Evolutionary conservation across 1,140 invertebrate genomes (phyloP).

Genomic region (Drosophila bocqueti): DNA sequence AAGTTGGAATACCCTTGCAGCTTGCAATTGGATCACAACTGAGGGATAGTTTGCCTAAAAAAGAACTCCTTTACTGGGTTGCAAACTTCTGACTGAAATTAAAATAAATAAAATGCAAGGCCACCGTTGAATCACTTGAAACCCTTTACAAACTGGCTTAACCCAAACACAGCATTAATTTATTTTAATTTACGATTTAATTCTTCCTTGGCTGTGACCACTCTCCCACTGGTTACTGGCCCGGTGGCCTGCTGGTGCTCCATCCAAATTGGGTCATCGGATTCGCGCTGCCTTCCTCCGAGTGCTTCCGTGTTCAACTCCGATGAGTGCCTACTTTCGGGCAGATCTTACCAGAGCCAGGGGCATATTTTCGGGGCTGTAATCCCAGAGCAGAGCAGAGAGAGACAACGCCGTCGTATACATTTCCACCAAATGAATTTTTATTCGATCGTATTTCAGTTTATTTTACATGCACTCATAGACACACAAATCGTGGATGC

Average conservation of each 20-base stretch:
- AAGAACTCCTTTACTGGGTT: too few relatives aligned
- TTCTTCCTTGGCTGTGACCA: slow-evolving; percentile 1
- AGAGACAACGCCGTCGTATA: slow-evolving; percentile 1
- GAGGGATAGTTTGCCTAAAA: too few relatives aligned
- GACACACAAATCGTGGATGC: slow-evolving; percentile 20
- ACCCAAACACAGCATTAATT: background rate
- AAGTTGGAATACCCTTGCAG: too few relatives aligned
- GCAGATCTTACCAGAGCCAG: background rate
- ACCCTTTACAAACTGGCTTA: background rate
- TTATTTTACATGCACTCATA: slow-evolving; percentile 44
- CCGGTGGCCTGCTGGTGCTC: background rate
- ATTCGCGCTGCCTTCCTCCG: slow-evolving; percentile 4
- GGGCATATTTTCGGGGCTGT: slow-evolving; percentile 23
- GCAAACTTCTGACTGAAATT: too few relatives aligned
- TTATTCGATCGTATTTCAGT: slow-evolving; percentile 48
- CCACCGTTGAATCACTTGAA: background rate
- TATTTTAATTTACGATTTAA: slow-evolving; percentile 1
- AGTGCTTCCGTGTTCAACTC: background rate
- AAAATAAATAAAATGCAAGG: too few relatives aligned
- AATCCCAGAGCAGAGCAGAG: background rate
- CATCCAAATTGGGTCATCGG: slow-evolving; percentile 37
- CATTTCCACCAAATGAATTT: slow-evolving; percentile 48
- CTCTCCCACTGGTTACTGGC: background rate
- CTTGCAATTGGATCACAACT: too few relatives aligned
- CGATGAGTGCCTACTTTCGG: slow-evolving; percentile 22